Evolutionary conservation across 2,113 vertebrate genomes (phyloP), one percentile per base, ranked within the genome.

Genomic region (Centrocercus urophasianus): DNA sequence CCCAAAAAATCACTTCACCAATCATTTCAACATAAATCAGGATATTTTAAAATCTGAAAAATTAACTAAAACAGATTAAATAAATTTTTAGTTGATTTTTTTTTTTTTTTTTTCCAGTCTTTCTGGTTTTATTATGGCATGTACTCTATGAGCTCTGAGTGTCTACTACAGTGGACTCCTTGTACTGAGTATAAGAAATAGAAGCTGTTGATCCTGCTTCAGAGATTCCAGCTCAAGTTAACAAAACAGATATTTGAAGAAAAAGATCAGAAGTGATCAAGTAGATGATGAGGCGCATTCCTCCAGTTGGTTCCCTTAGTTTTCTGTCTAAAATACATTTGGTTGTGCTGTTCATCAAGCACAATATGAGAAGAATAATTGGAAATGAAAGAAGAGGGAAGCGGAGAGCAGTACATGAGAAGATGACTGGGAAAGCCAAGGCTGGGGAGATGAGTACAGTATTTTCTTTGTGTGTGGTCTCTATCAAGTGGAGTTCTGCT

Each of bases 381-480:
- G 57, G 63, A 71, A 88, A 56, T 0, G 4, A 77, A 84, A 82
- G 63, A 65, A 70, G 18, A 59, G 42, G 17, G 48, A 24, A 67
- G 54, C 30, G 70, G 57, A 40, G 54, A 73, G 36, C 42, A 8
- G 18, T 30, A 40, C 10, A 6, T 20, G 13, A 1, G 2, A 69
- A 88, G 57, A 83, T 92, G 76, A 28, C 34, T 65, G 47, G 24
- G 56, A 74, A 28, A 83, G n/a, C 69, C 76, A 74, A 66, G 28
- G 64, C 30, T 1, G 2, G n/a, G 52, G 34, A 83, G 90, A 6
- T 3, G 2, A 45, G 11, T 50, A 81, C n/a, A 28, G 11, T 56
- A 45, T 73, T 95, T 87, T 92, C 63, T 87, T 93, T 42, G n/a
- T 70, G 66, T 91, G 66, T 91, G 73, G 43, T 83, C 96, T 86